Evolutionary conservation across 2,797 vertebrate genomes (phyloP).

Genomic region (Coreius guichenoti): DNA sequence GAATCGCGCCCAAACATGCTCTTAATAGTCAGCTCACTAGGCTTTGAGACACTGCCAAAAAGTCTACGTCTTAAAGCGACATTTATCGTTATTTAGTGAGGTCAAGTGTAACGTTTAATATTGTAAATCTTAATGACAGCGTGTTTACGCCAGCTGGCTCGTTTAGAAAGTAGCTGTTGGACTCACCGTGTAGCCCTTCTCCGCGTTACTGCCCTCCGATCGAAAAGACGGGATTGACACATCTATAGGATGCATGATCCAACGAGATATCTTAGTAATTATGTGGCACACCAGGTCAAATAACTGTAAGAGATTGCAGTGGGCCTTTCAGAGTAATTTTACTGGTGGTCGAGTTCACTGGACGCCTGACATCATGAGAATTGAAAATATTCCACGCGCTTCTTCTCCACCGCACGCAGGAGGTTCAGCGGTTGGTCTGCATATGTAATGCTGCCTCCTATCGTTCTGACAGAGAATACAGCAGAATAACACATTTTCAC

Average conservation of each 20-base stretch:
- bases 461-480: constrained; percentile 50
- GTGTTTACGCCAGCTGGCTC: background rate
- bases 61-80: background rate
- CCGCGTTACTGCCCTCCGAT: constrained; percentile 88
- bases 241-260: constrained; percentile 78
- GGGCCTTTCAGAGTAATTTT: background rate
- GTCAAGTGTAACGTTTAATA: background rate
- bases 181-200: constrained; percentile 95
- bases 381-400: constrained; percentile 33
- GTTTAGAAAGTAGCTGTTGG: background rate
- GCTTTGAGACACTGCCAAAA: background rate
- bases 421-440: background rate
- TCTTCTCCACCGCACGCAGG: constrained; percentile 20
- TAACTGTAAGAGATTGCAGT: background rate
- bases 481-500: no score
- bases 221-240: constrained; percentile 95
- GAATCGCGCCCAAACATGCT: background rate
- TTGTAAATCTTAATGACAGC: background rate
- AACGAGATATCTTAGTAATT: background rate
- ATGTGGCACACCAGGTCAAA: background rate
- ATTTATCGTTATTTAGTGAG: background rate
- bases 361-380: constrained; percentile 22
- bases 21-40: no score
- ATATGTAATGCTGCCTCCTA: constrained; percentile 58
- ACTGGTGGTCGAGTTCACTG: constrained; percentile 31